Evolutionary conservation across 1,140 invertebrate genomes (phyloP), one percentile per base, ranked within the genome.

Genomic region (Orussus abietinus): DNA sequence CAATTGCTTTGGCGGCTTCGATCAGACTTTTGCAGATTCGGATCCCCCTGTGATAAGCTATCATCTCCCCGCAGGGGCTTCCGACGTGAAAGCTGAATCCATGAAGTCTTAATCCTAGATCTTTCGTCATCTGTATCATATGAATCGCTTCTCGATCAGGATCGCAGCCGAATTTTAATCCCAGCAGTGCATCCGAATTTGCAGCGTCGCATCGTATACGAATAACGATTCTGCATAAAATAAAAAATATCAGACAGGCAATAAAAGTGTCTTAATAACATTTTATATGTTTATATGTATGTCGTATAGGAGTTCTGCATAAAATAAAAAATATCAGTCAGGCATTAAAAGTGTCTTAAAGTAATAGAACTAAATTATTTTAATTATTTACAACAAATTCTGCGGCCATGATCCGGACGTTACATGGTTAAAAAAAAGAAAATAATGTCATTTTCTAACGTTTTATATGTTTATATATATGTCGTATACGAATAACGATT

Each of bases 111-210:
- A 93, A 62, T 11, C 74, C 80, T 5, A 90, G 69, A 12, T 80
- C 72, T 40, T 79, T 80, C 1, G 92, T 94, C 14, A 83, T 64
- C 38, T 82, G 74, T 18, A 98, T 80, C 14, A 98, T 74, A 1
- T 78, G 66, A 0, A 82, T 78, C 7, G 85, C 91, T 61, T 95
- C 88, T 0, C 77, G 72, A 25, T 81, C 73, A 7, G 86, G 80
- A 61, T 93, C 84, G 65, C 88, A 94, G 6, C 96, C 96, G 74
- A 95, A 98, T 75, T 98, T 98, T 58, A 88, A 80, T 26, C 94
- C 91, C 6, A 98, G 77, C 49, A 83, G 82, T 60, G 89, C 93
- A 6, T 88, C 83, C 1, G 90, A 84, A 17, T 80, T 76, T 47
- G 77, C 75, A 18, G 91, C 89, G 60, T 93, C 90, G 54, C 86